These are phyloP conservation scores for Epinephelus fuscoguttatus DNA, from an alignment of 2,113 vertebrate species.

Conservation along the genomic window DNA sequence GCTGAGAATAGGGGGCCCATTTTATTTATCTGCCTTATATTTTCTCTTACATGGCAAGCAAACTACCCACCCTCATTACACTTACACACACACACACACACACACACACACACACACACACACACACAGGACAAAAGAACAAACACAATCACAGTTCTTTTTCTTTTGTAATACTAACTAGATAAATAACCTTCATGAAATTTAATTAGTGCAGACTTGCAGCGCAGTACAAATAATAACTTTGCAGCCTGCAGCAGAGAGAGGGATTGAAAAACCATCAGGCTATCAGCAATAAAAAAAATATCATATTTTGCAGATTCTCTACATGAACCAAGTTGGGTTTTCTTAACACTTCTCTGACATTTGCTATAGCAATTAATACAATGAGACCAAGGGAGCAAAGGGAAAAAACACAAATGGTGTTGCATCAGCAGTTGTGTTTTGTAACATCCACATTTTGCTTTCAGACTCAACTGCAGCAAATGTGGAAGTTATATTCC, in stretches of 20 bases:
- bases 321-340: not conserved
- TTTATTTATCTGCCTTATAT: not conserved
- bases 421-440: conserved; percentile 12
- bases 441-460: not conserved
- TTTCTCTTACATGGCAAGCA: not conserved
- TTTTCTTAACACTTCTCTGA: not conserved
- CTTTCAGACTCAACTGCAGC: not conserved
- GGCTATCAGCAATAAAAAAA: not conserved
- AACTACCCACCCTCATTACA: not conserved
- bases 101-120: not conserved
- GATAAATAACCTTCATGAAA: conserved; percentile 48
- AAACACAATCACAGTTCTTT: conserved; percentile 5
- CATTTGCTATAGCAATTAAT: not conserved
- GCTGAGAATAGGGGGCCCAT: not conserved
- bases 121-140: not conserved
- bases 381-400: not conserved
- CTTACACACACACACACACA: not conserved
- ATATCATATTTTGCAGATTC: conserved; percentile 5
- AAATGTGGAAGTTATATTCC: conserved; percentile 8
- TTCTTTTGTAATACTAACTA: conserved; percentile 40
- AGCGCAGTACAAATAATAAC: conserved; percentile 23
- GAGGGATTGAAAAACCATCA: not conserved
- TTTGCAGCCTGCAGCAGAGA: not conserved
- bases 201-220: conserved; percentile 31
- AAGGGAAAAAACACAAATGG: not conserved